These are phyloP conservation scores for Melanostoma mellinum DNA, from an alignment of 2,888 invertebrate species.

Conservation along the genomic window DNA sequence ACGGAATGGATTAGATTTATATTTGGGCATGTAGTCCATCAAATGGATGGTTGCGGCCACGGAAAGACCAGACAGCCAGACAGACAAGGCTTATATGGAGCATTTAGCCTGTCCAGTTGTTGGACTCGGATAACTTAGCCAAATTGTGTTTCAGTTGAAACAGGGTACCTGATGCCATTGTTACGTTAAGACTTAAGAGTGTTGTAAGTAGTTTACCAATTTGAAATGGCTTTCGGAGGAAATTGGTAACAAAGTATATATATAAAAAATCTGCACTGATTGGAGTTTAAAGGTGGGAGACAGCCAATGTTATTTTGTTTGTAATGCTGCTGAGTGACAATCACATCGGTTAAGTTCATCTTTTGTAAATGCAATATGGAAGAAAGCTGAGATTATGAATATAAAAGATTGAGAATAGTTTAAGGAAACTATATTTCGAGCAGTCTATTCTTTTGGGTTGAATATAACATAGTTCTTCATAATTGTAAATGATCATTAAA, in stretches of 20 bases:
- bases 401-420: too few relatives aligned
- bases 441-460: too few relatives aligned
- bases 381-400: too few relatives aligned
- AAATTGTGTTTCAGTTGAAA: conserved; percentile 35
- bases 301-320: conserved; percentile 10
- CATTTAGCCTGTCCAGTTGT: conserved; percentile 52
- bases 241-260: conserved; percentile 51
- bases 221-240: conserved; percentile 29
- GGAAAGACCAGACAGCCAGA: conserved; percentile 46
- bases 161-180: conserved; percentile 38
- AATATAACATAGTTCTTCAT: too few relatives aligned
- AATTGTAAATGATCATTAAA: too few relatives aligned
- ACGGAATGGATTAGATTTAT: conserved; percentile 70
- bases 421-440: too few relatives aligned
- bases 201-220: conserved; percentile 39
- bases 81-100: conserved; percentile 61
- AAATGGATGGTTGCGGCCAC: conserved; percentile 65
- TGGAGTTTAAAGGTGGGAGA: conserved; percentile 40
- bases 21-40: conserved; percentile 72
- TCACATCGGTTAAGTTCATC: too few relatives aligned
- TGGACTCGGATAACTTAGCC: conserved; percentile 27
- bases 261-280: conserved; percentile 38
- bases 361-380: too few relatives aligned
- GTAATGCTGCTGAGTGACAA: background rate
- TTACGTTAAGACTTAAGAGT: conserved; percentile 21